Evolutionary conservation across 2,888 invertebrate genomes (phyloP).

Genomic region (Pediacus dermestoides): DNA sequence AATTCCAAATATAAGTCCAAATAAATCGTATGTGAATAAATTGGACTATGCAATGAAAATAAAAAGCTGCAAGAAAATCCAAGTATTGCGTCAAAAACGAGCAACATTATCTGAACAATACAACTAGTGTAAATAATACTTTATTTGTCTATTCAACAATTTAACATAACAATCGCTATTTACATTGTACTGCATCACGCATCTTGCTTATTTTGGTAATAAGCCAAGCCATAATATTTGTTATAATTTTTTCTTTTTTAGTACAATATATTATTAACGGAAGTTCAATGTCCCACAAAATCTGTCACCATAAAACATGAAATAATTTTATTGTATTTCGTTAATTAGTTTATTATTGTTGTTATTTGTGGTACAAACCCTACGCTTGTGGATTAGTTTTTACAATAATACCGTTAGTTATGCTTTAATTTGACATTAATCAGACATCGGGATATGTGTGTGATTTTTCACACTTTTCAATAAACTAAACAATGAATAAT

Average conservation of each 20-base stretch:
- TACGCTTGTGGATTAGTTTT: constrained; percentile 1
- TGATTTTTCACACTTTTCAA: constrained; percentile 14
- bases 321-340: constrained; percentile 8
- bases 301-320: constrained; percentile 10
- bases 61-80: no score
- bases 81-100: no score
- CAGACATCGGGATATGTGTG: no score
- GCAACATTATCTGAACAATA: no score
- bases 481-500: no score
- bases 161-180: no score
- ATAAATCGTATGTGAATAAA: no score
- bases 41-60: no score
- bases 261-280: neutral
- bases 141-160: constrained; percentile 10
- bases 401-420: constrained; percentile 12
- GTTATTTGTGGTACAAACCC: constrained; percentile 9
- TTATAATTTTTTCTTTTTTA: constrained; percentile 2
- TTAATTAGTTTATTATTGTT: constrained; percentile 19
- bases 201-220: no score
- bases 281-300: constrained; percentile 9
- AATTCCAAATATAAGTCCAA: no score
- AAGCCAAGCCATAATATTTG: no score
- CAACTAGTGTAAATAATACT: constrained; percentile 1
- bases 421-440: constrained; percentile 16
- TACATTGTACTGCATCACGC: no score